Percentiles rank a stretch among this genome's conserved stretches.
Conservation (phyloP, 2,113 vertebrate species). For the Nipponia nippon region DNA sequence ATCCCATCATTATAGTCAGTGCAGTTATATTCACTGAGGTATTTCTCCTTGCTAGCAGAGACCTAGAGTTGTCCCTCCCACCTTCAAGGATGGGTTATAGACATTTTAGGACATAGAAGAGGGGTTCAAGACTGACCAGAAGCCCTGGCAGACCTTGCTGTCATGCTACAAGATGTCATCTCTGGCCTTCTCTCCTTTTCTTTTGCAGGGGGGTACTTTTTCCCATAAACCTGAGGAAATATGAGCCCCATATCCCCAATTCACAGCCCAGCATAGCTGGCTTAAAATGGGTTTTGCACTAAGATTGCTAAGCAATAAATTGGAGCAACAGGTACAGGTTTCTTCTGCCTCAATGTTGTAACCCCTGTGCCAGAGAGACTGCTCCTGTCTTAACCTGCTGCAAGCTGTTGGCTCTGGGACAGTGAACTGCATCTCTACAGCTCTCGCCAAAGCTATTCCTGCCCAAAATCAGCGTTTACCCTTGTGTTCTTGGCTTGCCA, state of each 20-base stretch:
- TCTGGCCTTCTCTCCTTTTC: not conserved
- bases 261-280: not conserved
- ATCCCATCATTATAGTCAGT: not conserved
- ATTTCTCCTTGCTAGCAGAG: not conserved
- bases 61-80: not conserved
- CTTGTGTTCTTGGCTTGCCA: not conserved
- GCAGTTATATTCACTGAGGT: not conserved
- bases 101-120: not conserved
- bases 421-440: not conserved
- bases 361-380: not conserved
- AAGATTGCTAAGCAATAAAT: not conserved
- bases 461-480: not conserved
- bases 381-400: not conserved
- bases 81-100: not conserved
- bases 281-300: not conserved
- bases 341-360: not conserved
- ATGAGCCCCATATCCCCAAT: rapidly evolving
- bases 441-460: not conserved
- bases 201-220: not conserved
- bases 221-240: not conserved
- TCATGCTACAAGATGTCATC: not conserved
- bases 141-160: not conserved
- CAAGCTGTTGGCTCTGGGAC: not conserved
- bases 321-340: not conserved
- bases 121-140: not conserved